These are phyloP conservation scores for Dreissena rostriformis DNA, from an alignment of 1,140 invertebrate species.

Conservation along the genomic window DNA sequence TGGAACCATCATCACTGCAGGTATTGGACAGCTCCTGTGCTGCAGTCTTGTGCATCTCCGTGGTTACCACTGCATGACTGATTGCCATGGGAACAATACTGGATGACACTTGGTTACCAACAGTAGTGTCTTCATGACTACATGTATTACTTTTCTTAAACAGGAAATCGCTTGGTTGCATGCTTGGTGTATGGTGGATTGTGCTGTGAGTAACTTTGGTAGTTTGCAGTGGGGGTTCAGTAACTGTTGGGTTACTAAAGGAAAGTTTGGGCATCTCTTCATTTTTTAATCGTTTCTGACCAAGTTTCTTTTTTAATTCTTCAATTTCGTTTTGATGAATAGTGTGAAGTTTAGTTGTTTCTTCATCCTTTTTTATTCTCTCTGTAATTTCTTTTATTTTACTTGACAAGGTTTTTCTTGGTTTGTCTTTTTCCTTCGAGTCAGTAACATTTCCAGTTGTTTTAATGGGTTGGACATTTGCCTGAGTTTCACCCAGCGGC, in stretches of 20 bases:
- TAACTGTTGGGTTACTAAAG: background rate
- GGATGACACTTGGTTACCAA: background rate
- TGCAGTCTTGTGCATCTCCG: background rate
- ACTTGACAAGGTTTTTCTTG: constrained; percentile 49
- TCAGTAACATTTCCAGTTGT: background rate
- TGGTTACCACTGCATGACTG: background rate
- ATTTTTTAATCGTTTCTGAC: background rate
- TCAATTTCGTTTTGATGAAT: constrained; percentile 10
- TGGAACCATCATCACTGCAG: background rate
- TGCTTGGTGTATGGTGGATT: background rate
- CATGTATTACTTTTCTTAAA: background rate
- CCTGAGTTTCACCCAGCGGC: too few relatives aligned
- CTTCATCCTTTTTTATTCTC: constrained; percentile 50
- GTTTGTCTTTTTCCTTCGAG: constrained; percentile 40
- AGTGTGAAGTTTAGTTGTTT: constrained; percentile 36
- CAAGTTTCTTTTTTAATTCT: background rate
- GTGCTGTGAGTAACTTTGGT: too few relatives aligned
- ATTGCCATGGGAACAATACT: background rate
- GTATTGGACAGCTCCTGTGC: background rate
- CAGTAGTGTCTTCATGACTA: background rate
- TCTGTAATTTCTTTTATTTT: constrained; percentile 55
- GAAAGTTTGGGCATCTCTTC: background rate
- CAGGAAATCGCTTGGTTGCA: background rate
- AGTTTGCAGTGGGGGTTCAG: too few relatives aligned
- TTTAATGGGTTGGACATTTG: background rate